Evolutionary conservation across 2,888 invertebrate species (phyloP).

Genomic region (Phalera bucephala): DNA sequence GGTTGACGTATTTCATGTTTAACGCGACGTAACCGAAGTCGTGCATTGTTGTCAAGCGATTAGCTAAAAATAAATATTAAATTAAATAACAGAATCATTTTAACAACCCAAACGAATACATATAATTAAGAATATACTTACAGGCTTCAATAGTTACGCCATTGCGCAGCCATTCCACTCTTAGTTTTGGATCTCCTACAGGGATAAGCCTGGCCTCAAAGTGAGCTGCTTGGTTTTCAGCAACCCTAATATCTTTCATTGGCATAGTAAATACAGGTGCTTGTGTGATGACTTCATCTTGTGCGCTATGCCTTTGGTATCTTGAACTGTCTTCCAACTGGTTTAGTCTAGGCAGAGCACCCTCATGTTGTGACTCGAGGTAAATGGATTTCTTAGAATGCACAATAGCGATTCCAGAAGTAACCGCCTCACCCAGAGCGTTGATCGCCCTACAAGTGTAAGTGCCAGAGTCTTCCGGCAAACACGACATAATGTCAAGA

Average conservation of each 20-base stretch:
- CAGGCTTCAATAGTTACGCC: constrained; percentile 95
- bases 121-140: constrained; percentile 76
- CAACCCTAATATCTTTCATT: constrained; percentile 91
- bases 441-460: constrained; percentile 97
- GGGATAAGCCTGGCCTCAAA: constrained; percentile 97
- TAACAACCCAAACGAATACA: background rate
- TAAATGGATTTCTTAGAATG: constrained; percentile 94
- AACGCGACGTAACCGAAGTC: constrained; percentile 99
- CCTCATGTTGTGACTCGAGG: constrained; percentile 94
- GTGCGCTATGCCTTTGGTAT: constrained; percentile 87
- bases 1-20: constrained; percentile 96
- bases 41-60: constrained; percentile 96
- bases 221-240: constrained; percentile 96
- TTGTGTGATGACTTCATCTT: constrained; percentile 92
- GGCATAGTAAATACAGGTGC: constrained; percentile 97
- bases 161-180: constrained; percentile 96
- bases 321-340: constrained; percentile 92
- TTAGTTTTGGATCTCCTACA: constrained; percentile 95
- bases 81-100: background rate
- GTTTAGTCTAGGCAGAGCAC: constrained; percentile 90
- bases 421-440: constrained; percentile 95
- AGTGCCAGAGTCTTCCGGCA: constrained; percentile 97
- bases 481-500: constrained; percentile 96
- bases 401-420: constrained; percentile 93
- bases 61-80: constrained; percentile 80